phyloP scores from a whole-genome alignment of 1,140 invertebrate genomes.

The Microplitis mediator region DNA sequence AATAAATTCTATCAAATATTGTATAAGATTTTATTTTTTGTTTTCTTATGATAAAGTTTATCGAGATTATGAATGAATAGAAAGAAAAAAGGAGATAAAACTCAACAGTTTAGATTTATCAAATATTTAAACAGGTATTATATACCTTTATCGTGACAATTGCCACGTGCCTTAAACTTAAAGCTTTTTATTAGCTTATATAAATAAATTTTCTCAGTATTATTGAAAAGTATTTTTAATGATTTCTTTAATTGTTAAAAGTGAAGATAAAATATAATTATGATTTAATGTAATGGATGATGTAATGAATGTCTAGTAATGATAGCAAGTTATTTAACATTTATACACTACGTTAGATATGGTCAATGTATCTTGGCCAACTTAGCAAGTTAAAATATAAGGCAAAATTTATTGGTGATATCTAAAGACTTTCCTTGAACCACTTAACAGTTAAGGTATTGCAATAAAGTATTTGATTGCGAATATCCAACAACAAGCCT shows the following conservation, averaged over 20 bases:
- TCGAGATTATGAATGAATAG: background rate
- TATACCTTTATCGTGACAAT: background rate
- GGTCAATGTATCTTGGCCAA: background rate
- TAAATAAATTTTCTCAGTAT: no score
- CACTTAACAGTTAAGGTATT: conserved; percentile 34
- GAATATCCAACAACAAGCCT: background rate
- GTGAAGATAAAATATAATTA: no score
- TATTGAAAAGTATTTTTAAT: no score
- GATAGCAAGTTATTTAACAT: background rate
- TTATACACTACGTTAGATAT: background rate
- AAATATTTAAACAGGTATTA: conserved; percentile 2
- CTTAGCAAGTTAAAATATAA: conserved; percentile 3
- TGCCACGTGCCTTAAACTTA: background rate
- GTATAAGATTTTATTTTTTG: background rate
- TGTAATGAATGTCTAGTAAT: background rate
- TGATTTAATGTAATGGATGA: no score
- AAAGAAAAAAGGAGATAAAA: background rate
- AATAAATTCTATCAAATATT: background rate
- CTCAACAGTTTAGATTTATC: background rate
- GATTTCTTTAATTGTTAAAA: no score
- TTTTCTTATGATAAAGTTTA: background rate
- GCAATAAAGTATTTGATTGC: conserved; percentile 8
- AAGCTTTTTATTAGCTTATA: background rate
- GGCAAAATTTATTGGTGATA: background rate
- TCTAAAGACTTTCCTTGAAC: conserved; percentile 29